Evolutionary conservation across 2,113 vertebrate species (phyloP).

Genomic region (Gallinago paraguaiae): DNA sequence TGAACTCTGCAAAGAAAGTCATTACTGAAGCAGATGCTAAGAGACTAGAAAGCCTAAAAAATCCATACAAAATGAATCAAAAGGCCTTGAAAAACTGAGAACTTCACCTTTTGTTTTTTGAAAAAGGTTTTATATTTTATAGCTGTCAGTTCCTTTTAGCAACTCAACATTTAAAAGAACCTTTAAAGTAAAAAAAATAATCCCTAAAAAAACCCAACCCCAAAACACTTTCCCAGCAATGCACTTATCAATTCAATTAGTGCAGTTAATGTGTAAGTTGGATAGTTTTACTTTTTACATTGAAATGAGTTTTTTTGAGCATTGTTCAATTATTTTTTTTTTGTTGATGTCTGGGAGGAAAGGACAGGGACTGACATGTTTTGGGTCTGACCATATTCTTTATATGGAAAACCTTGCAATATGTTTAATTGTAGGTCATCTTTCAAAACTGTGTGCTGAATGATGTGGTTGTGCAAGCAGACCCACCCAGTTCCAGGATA

Average conservation of each 20-base stretch:
- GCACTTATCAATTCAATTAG: not conserved
- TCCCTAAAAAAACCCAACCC: not conserved
- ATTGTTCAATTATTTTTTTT: not conserved
- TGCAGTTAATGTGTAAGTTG: not conserved
- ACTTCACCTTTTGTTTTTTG: not conserved
- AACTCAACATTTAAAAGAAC: not conserved
- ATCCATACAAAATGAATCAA: slow-evolving; percentile 47
- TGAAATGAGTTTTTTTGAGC: not conserved
- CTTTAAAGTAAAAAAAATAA: not conserved
- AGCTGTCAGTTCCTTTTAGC: slow-evolving; percentile 1
- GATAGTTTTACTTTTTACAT: not conserved
- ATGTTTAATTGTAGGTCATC: not conserved
- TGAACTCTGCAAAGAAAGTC: slow-evolving; percentile 45
- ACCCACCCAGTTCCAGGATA: not conserved
- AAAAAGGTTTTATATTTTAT: not conserved
- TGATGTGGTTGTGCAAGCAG: not conserved
- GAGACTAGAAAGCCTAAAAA: slow-evolving; percentile 16
- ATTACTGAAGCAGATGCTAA: slow-evolving; percentile 38
- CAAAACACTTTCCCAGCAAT: not conserved
- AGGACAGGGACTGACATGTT: not conserved
- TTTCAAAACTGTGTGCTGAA: not conserved
- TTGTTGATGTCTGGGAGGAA: not conserved
- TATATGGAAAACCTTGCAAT: not conserved
- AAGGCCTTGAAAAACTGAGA: slow-evolving; percentile 31
- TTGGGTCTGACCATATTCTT: not conserved